Conservation (phyloP, 2,797 vertebrate species). For the Bradypus variegatus region DNA sequence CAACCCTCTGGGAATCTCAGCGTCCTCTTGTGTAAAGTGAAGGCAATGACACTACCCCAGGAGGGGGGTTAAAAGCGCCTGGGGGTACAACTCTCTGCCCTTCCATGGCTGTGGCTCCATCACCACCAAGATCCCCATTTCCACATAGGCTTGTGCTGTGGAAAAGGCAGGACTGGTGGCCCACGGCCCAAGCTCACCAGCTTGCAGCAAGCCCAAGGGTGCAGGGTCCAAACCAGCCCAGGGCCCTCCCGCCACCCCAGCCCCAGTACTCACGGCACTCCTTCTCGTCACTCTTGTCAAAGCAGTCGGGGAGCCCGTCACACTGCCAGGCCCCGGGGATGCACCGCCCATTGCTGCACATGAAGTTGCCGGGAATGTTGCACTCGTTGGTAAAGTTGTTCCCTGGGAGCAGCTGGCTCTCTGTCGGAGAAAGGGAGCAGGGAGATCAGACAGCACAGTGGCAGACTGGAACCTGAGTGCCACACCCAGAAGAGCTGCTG, state of each 20-base stretch:
- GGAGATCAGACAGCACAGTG: not conserved
- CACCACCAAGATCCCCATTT: not conserved
- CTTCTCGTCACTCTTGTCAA: constrained; percentile 93
- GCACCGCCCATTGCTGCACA: constrained; percentile 92
- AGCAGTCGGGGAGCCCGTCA: constrained; percentile 90
- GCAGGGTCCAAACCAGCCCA: not conserved
- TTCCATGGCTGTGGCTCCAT: not conserved
- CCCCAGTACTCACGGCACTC: constrained; percentile 88
- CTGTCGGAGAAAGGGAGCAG: constrained; percentile 70
- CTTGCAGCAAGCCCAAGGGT: not conserved
- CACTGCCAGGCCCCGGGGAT: constrained; percentile 93
- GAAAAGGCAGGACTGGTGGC: not conserved
- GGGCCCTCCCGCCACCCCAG: not conserved
- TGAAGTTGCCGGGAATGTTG: constrained; percentile 96
- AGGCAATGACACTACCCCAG: not conserved
- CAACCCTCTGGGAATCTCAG: not conserved
- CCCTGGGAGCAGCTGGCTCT: constrained; percentile 91
- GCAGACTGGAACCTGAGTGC: not conserved
- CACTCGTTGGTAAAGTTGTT: constrained; percentile 96
- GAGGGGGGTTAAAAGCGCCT: too few relatives aligned
- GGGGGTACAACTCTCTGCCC: not conserved
- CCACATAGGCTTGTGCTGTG: not conserved
- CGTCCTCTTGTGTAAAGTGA: fast-evolving
- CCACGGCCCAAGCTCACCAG: not conserved
- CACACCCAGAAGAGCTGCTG: too few relatives aligned